phyloP scores from a whole-genome alignment of 2,113 vertebrate species.

The Synchiropus splendidus region DNA sequence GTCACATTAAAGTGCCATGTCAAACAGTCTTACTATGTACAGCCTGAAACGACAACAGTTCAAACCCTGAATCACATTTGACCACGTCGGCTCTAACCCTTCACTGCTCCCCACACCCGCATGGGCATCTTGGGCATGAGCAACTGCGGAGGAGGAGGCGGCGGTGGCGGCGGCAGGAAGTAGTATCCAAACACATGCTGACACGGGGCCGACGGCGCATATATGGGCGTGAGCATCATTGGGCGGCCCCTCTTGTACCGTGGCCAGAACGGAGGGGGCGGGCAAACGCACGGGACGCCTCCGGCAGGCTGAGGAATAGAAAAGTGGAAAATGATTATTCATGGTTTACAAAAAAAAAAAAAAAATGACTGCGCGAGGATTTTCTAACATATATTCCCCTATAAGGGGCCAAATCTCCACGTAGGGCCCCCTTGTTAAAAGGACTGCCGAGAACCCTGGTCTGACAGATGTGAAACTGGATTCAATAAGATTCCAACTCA shows the following conservation, averaged over 20 bases:
- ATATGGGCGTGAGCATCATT: conserved; percentile 54
- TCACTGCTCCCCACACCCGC: conserved; percentile 53
- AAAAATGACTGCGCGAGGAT: too few species aligned
- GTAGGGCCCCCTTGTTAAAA: too few species aligned
- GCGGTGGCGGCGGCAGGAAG: conserved; percentile 48
- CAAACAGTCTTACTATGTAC: conserved; percentile 25
- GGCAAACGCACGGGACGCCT: conserved; percentile 55
- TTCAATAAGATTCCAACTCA: conserved; percentile 4
- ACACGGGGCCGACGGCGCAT: conserved; percentile 35
- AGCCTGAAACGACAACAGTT: conserved; percentile 19
- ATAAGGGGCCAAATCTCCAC: too few species aligned
- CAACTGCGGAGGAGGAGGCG: conserved; percentile 59
- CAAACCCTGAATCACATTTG: conserved; percentile 45
- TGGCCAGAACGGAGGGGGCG: conserved; percentile 56
- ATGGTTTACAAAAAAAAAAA: too few species aligned
- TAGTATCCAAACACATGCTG: conserved; percentile 60
- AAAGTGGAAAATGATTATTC: too few species aligned
- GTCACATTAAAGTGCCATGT: conserved; percentile 6
- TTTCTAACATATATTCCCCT: too few species aligned
- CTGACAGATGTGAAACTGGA: background rate
- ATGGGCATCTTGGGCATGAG: conserved; percentile 61
- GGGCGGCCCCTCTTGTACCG: conserved; percentile 52
- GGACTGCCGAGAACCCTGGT: too few species aligned
- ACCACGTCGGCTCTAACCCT: conserved; percentile 32
- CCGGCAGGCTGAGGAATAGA: conserved; percentile 37